Evolutionary conservation across 2,113 vertebrate species (phyloP).

Genomic region (Balaenoptera acutorostrata): DNA sequence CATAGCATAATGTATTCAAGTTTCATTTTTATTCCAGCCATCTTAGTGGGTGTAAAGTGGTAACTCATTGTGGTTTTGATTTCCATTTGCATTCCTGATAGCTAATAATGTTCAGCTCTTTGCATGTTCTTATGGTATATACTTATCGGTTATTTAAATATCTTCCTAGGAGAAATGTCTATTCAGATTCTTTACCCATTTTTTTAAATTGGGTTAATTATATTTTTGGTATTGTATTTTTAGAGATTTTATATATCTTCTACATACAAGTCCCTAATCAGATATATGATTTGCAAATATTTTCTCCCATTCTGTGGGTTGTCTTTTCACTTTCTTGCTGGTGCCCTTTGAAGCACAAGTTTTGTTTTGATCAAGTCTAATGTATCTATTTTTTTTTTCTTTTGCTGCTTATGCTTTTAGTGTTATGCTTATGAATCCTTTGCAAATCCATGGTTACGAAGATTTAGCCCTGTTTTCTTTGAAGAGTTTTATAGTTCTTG

Average conservation of each 20-base stretch:
- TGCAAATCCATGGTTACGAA: not conserved
- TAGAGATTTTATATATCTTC: not conserved
- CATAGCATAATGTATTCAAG: not conserved
- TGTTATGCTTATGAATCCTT: not conserved
- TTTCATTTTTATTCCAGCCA: not conserved
- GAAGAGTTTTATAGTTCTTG: not conserved
- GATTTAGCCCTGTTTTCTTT: not conserved
- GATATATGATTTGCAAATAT: not conserved
- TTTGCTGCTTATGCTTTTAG: not conserved
- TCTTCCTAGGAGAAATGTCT: not conserved
- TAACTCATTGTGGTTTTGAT: not conserved
- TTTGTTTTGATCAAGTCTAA: constrained; percentile 2
- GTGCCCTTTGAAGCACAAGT: not conserved
- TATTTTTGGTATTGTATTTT: not conserved
- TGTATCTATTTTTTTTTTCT: not conserved
- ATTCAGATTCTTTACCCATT: not conserved
- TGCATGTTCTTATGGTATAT: not conserved
- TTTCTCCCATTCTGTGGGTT: not conserved
- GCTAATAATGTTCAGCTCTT: not conserved
- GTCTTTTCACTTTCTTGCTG: not conserved
- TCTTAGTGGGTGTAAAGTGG: not conserved
- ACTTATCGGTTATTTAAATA: not conserved
- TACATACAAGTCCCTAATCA: not conserved
- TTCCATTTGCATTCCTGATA: not conserved
- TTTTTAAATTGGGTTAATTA: not conserved